Evolutionary conservation across 2,888 invertebrate genomes (phyloP), one percentile per base, ranked within the genome.

Genomic region (Synergus laeviventris): DNA sequence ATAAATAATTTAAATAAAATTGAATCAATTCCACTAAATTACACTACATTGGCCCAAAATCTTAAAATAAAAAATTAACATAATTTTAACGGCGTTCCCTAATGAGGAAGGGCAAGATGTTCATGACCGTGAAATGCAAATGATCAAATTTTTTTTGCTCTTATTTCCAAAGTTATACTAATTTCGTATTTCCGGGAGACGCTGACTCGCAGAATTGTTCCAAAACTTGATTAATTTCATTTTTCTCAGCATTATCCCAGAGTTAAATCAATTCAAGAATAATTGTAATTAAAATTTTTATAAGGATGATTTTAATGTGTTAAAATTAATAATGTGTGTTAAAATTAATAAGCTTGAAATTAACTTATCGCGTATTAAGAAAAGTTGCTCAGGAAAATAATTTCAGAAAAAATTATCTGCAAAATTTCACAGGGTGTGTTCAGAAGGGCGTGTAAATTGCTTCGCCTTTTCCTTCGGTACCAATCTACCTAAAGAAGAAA

Each of bases 401-500:
- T 70, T 21, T n/a, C 0, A 45, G 14, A 38, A 73, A 12, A 31
- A 56, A 38, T 73, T 1, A 36, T 56, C 12, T n/a, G 21, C 21
- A 54, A 39, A 73, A 21, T 60, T 56, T 31, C 16, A 31, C 38
- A 70, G 62, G 75, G 81, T 74, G 79, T 75, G 81, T 81, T 77
- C 74, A 76, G 73, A 73, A 78, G 75, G 81, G 79, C 74, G 76
- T 77, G 74, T 75, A 70, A 77, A 75, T 21, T 73, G 54, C 54
- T 45, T 74, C 49, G 74, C 76, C 49, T 76, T 80, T 74, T 60
- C 59, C 74, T 66, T 59, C 59, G 76, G 73, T 56, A 64, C 66
- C 49, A 21, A 36, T 38, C 38, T 60, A 59, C 49, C 42, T 38
- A 38, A 42, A 38, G n/a, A 38, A 70, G 31, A 61, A 73, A 36